Evolutionary conservation across 2,113 vertebrate genomes (phyloP), one percentile per base, ranked within the genome.

Genomic region (Gavialis gangeticus): DNA sequence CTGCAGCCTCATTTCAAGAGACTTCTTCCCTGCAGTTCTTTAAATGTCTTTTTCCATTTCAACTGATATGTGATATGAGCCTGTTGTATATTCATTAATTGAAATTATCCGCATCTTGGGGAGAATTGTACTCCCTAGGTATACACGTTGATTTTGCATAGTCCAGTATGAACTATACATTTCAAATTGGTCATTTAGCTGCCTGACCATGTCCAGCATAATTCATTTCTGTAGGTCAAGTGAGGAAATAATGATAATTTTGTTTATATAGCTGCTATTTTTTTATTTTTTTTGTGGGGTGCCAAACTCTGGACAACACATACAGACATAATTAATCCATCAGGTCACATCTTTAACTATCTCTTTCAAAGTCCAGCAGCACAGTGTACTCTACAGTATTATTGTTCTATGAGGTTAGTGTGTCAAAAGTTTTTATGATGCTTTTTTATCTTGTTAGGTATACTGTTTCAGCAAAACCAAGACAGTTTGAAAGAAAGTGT

Each of bases 1-100:
- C 28, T 14, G 59, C 34, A 18, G 14, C 0, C 0, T 12, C 80
- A 77, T 4, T 4, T 67, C n/a, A 15, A 67, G 10, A 25, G 3
- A 3, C 66, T 90, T 79, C n/a, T 24, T n/a, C 56, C 1, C 60
- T n/a, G 5, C 8, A 7, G 24, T 14, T 76, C 55, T 89, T 27
- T 19, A 37, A 24, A 54, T 30, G 67, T 16, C 73, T 56, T 27
- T 64, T 80, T 15, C 83, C 7, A 2, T 56, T 82, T 55, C 55
- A 4, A 46, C 24, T 19, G 56, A 3, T 6, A 22, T 34, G 4
- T 28, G 56, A 3, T 24, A 5, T 9, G 12, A 55, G 14, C 17
- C 28, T n/a, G 24, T 18, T 8, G 21, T 30, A 46, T 30, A 6
- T 18, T 14, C 11, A 18, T 75, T 55, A 10, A n/a, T 2, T 4